Conservation (phyloP, 2,888 invertebrate genomes). For the Meiosimyza platycephala region DNA sequence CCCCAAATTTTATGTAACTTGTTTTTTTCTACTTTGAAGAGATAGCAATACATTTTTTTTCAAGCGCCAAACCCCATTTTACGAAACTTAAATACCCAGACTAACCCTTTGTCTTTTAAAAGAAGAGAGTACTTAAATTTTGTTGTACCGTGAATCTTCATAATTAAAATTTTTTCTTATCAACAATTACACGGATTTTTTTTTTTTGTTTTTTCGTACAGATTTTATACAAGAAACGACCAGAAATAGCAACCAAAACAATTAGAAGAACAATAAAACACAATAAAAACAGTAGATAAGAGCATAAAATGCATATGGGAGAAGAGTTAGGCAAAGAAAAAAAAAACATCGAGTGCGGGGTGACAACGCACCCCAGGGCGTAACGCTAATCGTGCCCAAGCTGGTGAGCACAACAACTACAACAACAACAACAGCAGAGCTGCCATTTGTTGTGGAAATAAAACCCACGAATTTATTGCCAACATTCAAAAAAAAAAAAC, state of each 20-base stretch:
- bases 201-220: constrained; percentile 13
- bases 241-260: constrained; percentile 35
- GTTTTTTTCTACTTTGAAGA: no score
- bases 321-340: neutral
- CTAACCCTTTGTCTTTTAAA: no score
- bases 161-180: constrained; percentile 8
- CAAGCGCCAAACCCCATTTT: no score
- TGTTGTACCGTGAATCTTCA: neutral
- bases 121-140: no score
- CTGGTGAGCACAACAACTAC: neutral
- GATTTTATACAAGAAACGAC: constrained; percentile 37
- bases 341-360: neutral
- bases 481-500: constrained; percentile 38
- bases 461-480: constrained; percentile 43
- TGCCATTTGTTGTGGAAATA: constrained; percentile 14
- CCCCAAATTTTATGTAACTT: no score
- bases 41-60: no score
- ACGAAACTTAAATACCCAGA: no score
- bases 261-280: constrained; percentile 25
- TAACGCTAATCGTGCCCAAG: neutral
- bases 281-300: constrained; percentile 2
- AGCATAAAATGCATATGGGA: neutral
- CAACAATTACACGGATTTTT: constrained; percentile 12
- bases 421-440: neutral
- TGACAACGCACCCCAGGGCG: constrained; percentile 4